phyloP scores from a whole-genome alignment of 35 echinoderm and acorn worm genomes.

The Chiridota heheva region DNA sequence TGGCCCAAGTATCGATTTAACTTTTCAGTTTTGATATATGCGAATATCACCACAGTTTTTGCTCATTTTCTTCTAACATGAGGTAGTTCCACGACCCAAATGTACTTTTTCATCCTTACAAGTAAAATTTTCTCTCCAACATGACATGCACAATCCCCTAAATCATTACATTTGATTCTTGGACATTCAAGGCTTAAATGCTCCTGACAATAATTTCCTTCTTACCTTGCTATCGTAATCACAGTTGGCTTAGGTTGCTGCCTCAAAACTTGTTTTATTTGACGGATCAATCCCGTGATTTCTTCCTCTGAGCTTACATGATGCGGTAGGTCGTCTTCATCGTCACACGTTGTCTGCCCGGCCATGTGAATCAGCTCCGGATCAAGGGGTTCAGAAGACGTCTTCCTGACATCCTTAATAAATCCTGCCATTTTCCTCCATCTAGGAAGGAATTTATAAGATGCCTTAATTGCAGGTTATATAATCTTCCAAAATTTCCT shows the following conservation, averaged over 20 bases:
- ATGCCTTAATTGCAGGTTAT: no score
- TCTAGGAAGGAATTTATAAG: constrained; percentile 29
- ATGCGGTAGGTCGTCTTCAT: constrained; percentile 83
- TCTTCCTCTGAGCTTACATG: constrained; percentile 84
- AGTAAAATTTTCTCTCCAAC: neutral
- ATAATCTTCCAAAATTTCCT: no score
- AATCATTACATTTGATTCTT: neutral
- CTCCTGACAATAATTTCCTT: no score
- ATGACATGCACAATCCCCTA: neutral
- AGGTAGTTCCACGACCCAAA: no score
- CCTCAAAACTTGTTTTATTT: constrained; percentile 47
- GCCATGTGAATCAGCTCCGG: constrained; percentile 91
- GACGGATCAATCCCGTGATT: constrained; percentile 55
- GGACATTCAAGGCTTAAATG: neutral
- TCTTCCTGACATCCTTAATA: constrained; percentile 27
- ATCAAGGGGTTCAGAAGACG: constrained; percentile 47
- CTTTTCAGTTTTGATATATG: no score
- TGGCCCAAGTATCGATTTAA: no score
- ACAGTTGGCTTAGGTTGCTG: constrained; percentile 56
- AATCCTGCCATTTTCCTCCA: constrained; percentile 41
- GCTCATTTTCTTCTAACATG: no score
- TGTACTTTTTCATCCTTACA: neutral
- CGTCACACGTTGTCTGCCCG: constrained; percentile 81
- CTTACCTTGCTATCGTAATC: constrained; percentile 80
- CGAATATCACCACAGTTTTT: no score